Evolutionary conservation across 2,113 vertebrate genomes (phyloP).

Genomic region (Neoarius graeffei): DNA sequence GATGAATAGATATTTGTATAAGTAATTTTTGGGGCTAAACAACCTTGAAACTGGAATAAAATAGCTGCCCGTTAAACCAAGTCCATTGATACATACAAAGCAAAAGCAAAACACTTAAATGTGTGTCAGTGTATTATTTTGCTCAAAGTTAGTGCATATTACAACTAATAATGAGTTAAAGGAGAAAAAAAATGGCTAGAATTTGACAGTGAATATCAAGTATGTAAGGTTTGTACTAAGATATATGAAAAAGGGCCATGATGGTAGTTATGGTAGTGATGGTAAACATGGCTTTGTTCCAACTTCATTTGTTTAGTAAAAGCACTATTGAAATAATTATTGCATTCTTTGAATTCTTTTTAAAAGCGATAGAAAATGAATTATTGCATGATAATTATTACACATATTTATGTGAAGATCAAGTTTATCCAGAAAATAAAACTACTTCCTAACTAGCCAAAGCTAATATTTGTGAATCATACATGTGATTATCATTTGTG

Average conservation of each 20-base stretch:
- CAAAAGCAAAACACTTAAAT: neutral
- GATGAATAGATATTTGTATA: neutral
- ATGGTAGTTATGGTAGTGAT: no score
- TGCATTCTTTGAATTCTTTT: no score
- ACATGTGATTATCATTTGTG: neutral
- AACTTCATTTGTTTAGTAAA: no score
- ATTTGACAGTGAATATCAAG: no score
- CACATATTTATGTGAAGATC: neutral
- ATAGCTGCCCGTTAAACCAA: neutral
- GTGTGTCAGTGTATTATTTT: neutral
- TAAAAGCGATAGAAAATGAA: no score
- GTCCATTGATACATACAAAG: neutral
- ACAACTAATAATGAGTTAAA: neutral
- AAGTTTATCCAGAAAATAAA: neutral
- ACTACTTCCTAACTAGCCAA: neutral
- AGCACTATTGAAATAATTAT: no score
- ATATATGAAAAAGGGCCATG: neutral
- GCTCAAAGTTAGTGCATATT: neutral
- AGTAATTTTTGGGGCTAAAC: neutral
- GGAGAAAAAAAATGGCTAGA: no score
- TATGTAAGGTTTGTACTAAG: neutral
- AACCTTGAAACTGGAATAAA: neutral
- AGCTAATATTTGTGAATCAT: neutral
- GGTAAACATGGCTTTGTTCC: neutral
- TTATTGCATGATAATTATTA: no score